Evolutionary conservation across 2,888 invertebrate genomes (phyloP), one percentile per base, ranked within the genome.

Genomic region (Coremacera marginata): DNA sequence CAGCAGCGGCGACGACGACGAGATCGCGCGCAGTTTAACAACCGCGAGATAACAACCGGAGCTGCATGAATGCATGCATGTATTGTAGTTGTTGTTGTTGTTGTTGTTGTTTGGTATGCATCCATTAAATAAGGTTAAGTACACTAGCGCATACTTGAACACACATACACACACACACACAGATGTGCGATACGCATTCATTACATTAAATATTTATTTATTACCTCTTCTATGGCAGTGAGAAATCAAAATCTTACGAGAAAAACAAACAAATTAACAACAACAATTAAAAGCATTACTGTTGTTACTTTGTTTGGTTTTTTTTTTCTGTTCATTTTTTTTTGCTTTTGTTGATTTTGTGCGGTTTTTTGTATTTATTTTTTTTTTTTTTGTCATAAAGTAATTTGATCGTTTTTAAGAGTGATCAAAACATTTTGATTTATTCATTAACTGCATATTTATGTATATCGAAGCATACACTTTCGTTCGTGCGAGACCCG

Each of bases 121-220:
- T 57, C 27, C 34, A 57, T 57, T 57, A 71, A 71, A 57, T 71
- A 71, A 68, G 70, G 70, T 71, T 71, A 71, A 71, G 70, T 57
- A 34, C 70, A 55, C 68, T 44, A 14, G 31, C 31, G 5, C 31
- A 31, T 31, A 22, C n/a, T 31, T 31, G 31, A 31, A 63, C 65
- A 65, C 73, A 62, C 62, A 63, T 63, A 63, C 8, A 51, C 37
- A 52, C 19, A 19, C 34, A 7, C 34, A 37, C 57, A 9, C 25
- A 27, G 25, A 60, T 19, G 57, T 19, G 27, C 57, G 3, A 60
- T 19, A 55, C 55, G 55, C 55, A 55, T 8, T 55, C 22, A 19
- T 60, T 27, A 25, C 19, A 14, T 60, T 14, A 25, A 27, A 60
- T 19, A 60, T 60, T 22, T 22, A 11, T 22, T 22, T 14, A 19